Base-by-base conservation (phyloP, 2,888 invertebrate genomes). In the Thymelicus acteon region DNA sequence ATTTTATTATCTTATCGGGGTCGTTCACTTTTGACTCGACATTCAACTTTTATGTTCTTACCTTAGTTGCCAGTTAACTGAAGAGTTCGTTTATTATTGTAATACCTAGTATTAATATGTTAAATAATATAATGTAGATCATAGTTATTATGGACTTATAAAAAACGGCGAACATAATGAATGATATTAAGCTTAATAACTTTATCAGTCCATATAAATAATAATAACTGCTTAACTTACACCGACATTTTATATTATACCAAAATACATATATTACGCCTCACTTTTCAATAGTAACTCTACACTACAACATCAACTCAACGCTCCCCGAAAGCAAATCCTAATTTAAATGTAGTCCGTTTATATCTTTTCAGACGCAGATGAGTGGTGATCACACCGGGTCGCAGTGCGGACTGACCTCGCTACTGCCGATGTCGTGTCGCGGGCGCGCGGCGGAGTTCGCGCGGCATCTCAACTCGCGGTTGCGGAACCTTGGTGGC, bases 371-470 rank as follows among this genome's bases (percentile, higher is more conserved):
- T 72, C 93, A 94, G 94, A 92, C 91, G 90, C 93, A 93, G 92
- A 94, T 92, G 93, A 94, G 86, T 87, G 91, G 93, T 79, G 92
- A 93, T 87, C 95, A 92, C 87, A 91, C 93, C 82, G 91, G 89
- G 73, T 84, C 92, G 79, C 95, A 95, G 94, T 96, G 96, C 90
- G 95, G 96, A 82, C 92, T 96, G 82, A 95, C 95, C 82, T 95
- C 96, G 77, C 92, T 96, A 78, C 91, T 96, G 91, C 96, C 96
- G 84, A 96, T 96, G 95, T 97, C 96, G 87, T 97, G 97, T 86
- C 95, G 97, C 72, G 96, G 96, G 72, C 95, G 96, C 70, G 97
- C 97, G 71, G 97, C 97, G 85, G 96, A 97, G 72, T 97, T 97
- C 88, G 97, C 97, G 75, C 95, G 96, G 72, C 96, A 96, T 82